These are phyloP conservation scores for Oreochromis aureus DNA, from an alignment of 2,113 vertebrate species.

Conservation along the genomic window DNA sequence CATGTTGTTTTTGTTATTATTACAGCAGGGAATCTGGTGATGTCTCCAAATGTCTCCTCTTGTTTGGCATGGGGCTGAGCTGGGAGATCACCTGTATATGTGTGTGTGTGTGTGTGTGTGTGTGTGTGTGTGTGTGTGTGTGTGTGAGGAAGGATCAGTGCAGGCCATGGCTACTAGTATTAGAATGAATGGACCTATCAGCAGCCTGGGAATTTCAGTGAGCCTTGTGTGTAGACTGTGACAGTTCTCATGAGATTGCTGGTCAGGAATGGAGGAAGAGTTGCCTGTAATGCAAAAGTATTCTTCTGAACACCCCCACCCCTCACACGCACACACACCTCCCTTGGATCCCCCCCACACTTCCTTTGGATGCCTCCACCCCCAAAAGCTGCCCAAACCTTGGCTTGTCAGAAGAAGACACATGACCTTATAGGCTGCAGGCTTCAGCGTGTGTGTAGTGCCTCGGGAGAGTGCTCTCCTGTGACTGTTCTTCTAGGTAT, in stretches of 20 bases:
- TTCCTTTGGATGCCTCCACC: not conserved
- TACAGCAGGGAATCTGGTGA: not conserved
- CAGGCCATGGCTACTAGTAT: not conserved
- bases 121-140: not conserved
- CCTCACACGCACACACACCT: not conserved
- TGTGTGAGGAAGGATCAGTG: not conserved
- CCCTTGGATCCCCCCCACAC: not conserved
- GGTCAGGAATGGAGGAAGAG: not conserved
- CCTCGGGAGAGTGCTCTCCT: not conserved
- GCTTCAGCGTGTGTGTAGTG: slow-evolving; percentile 18
- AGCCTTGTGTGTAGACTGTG: not conserved
- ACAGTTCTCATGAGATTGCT: slow-evolving; percentile 1
- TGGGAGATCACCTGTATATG: not conserved
- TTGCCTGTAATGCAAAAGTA: not conserved
- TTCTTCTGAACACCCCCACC: not conserved
- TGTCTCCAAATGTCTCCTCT: not conserved
- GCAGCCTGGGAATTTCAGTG: not conserved
- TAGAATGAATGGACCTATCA: not conserved
- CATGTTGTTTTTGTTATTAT: not conserved
- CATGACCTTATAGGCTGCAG: slow-evolving; percentile 25
- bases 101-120: not conserved
- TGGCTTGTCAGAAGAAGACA: slow-evolving; percentile 46
- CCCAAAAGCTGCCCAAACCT: not conserved
- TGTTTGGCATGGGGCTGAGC: not conserved
- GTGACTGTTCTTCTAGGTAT: not conserved